Conservation (phyloP, 2,797 vertebrate genomes). For the Mormyrus proboscirostris region DNA sequence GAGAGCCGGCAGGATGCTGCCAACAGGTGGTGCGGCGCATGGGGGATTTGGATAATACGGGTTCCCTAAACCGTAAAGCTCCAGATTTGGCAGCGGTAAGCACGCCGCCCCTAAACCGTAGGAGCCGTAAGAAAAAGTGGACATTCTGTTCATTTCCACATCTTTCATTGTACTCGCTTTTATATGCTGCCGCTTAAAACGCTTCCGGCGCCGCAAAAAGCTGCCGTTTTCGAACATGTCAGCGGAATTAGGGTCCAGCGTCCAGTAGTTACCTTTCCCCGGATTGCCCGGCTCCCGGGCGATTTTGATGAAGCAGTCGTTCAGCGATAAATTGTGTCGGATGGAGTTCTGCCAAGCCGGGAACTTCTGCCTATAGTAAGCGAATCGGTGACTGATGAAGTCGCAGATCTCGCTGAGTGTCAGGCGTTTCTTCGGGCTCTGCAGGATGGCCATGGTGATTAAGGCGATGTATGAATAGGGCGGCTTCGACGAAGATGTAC, state of each 20-base stretch:
- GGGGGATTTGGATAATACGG: constrained; percentile 51
- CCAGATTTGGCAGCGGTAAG: constrained; percentile 60
- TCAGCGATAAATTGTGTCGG: constrained; percentile 73
- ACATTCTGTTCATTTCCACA: constrained; percentile 50
- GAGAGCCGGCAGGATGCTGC: constrained; percentile 62
- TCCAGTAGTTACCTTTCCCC: constrained; percentile 83
- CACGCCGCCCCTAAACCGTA: constrained; percentile 54
- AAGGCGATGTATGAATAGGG: constrained; percentile 84
- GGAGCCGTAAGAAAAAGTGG: constrained; percentile 48
- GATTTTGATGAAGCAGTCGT: constrained; percentile 75
- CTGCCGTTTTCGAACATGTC: constrained; percentile 88
- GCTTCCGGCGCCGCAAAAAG: constrained; percentile 76
- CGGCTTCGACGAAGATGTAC: constrained; percentile 64
- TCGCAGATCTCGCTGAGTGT: constrained; percentile 84
- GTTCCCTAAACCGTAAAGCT: constrained; percentile 56
- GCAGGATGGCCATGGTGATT: constrained; percentile 83
- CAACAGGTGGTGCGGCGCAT: constrained; percentile 58
- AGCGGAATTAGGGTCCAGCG: constrained; percentile 78
- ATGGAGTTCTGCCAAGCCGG: constrained; percentile 82
- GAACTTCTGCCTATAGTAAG: constrained; percentile 76
- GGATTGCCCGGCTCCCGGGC: constrained; percentile 79
- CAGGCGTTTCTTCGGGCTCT: constrained; percentile 76
- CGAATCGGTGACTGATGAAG: constrained; percentile 81
- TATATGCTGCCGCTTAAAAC: constrained; percentile 75
- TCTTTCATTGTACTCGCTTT: constrained; percentile 54